phyloP scores from a whole-genome alignment of 2,888 invertebrate genomes.

The Epiblema foenella region DNA sequence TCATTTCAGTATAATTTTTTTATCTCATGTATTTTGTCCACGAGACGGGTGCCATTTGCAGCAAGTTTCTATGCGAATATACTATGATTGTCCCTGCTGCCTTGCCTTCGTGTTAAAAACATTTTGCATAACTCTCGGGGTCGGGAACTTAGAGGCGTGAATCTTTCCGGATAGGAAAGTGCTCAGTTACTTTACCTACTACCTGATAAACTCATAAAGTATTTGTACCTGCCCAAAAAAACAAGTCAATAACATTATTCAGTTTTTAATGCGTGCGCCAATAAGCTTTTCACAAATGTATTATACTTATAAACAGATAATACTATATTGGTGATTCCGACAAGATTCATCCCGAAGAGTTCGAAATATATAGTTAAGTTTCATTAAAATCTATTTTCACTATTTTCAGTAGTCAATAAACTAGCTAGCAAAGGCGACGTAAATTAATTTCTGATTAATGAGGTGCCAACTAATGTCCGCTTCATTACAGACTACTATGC shows the following conservation, averaged over 20 bases:
- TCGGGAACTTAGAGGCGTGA: neutral
- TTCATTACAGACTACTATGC: conserved; percentile 7
- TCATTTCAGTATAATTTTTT: neutral
- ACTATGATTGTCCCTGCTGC: too few species aligned
- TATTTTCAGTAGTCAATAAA: conserved; percentile 17
- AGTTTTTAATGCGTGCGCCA: neutral
- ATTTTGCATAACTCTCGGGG: too few species aligned
- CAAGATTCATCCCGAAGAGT: neutral
- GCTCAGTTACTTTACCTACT: too few species aligned
- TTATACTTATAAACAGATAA: neutral
- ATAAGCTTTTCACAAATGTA: neutral
- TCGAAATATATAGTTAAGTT: too few species aligned
- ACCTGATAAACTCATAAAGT: neutral
- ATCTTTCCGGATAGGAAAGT: neutral
- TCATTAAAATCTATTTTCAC: neutral
- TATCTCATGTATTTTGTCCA: neutral
- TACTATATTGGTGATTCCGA: neutral
- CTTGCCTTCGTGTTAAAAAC: too few species aligned
- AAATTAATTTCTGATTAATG: conserved; percentile 32
- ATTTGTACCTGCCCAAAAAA: neutral
- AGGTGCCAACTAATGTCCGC: conserved; percentile 15
- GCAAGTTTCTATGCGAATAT: too few species aligned
- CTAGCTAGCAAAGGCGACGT: conserved; percentile 22
- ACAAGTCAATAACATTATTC: neutral
- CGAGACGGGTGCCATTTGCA: too few species aligned